Evolutionary conservation across 2,113 vertebrate genomes (phyloP).

Genomic region (Elephantulus edwardii): DNA sequence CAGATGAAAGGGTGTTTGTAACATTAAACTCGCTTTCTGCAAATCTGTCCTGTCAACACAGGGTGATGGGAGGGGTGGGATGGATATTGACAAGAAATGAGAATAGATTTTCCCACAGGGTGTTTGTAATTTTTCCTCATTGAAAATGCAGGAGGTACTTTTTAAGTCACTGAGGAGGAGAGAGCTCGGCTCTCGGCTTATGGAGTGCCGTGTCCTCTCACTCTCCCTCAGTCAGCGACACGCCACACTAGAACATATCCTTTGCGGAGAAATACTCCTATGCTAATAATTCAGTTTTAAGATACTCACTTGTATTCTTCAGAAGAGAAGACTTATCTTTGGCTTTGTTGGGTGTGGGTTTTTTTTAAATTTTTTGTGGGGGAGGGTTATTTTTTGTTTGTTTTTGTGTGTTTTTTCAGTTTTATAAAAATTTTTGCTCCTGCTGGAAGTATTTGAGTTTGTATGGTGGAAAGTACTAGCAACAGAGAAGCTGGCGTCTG

Average conservation of each 20-base stretch:
- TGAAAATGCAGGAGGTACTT: slow-evolving; percentile 25
- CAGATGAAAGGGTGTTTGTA: slow-evolving; percentile 64
- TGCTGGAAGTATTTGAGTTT: slow-evolving; percentile 53
- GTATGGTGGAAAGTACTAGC: background rate
- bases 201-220: background rate
- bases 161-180: background rate
- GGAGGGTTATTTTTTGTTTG: too few relatives aligned
- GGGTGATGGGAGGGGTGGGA: background rate
- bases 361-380: too few relatives aligned
- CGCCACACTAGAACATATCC: background rate
- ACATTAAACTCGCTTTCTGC: slow-evolving; percentile 56
- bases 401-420: background rate
- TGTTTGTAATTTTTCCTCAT: slow-evolving; percentile 34
- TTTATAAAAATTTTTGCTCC: background rate
- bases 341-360: too few relatives aligned
- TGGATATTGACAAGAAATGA: slow-evolving; percentile 49
- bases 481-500: background rate
- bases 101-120: background rate
- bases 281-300: background rate
- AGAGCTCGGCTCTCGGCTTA: background rate
- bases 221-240: background rate
- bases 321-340: background rate
- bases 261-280: background rate
- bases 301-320: slow-evolving; percentile 9
- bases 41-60: slow-evolving; percentile 52